phyloP scores from a whole-genome alignment of 2,888 invertebrate species.

The Cerastoderma edule region DNA sequence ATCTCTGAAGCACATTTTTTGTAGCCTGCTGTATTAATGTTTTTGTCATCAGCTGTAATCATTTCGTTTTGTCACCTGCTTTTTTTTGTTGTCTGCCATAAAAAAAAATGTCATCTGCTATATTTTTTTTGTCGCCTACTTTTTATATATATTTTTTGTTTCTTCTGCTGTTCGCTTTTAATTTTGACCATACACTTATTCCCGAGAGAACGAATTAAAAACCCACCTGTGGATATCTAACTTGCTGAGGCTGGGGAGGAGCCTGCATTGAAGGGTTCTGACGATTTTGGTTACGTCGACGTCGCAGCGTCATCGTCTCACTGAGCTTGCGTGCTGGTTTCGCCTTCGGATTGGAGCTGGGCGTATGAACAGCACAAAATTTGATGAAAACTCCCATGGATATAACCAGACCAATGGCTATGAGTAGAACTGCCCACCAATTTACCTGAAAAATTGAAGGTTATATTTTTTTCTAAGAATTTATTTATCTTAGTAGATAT shows the following conservation, averaged over 20 bases:
- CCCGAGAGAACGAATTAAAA: neutral
- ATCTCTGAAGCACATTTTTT: neutral
- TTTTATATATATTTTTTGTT: neutral
- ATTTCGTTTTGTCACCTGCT: too few species aligned
- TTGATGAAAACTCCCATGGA: conserved; percentile 99
- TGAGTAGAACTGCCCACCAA: conserved; percentile 90
- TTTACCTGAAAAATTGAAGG: conserved; percentile 78
- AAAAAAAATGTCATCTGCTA: neutral
- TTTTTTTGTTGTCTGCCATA: neutral
- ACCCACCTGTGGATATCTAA: conserved; percentile 57
- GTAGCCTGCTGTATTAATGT: neutral
- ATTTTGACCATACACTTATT: neutral
- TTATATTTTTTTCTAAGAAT: too few species aligned
- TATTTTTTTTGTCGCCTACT: neutral
- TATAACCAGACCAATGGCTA: conserved; percentile 95
- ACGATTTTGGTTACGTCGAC: conserved; percentile 58
- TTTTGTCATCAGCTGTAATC: neutral
- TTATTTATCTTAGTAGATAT: too few species aligned
- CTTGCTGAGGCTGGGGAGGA: conserved; percentile 39
- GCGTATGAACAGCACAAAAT: conserved; percentile 99
- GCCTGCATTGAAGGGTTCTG: conserved; percentile 37
- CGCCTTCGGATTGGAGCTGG: conserved; percentile 98
- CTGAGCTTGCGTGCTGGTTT: conserved; percentile 96
- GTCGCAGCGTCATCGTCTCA: conserved; percentile 83
- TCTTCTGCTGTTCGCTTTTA: neutral